Evolutionary conservation across 2,113 vertebrate genomes (phyloP), one percentile per base, ranked within the genome.

Genomic region (Nannospalax galili): DNA sequence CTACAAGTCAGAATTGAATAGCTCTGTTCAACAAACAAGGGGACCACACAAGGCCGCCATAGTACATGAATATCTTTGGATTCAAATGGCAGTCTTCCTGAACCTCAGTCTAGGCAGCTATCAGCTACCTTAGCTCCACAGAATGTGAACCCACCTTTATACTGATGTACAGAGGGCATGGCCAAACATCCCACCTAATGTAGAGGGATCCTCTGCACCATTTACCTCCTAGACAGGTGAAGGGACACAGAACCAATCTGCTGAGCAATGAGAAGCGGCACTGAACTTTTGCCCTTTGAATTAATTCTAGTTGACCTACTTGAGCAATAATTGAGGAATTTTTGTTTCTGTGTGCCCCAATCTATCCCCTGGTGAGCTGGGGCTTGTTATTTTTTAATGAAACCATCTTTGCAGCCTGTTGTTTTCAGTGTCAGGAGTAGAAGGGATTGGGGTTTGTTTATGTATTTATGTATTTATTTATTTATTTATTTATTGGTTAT

Each of bases 231-330:
- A 56, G 88, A 40, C 32, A 73, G 52, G 67, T 1, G 65, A 48
- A 5, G 67, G 67, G 16, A 4, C 70, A 80, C 3, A 40, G 82
- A 78, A 70, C n/a, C 56, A 86, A 45, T 52, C 35, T 75, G 64
- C 45, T 72, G 73, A 92, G 92, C 94, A 81, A 85, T 73, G 80
- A 64, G 58, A 62, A 69, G 97, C 96, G 97, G 80, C 91, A 95
- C 97, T 97, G 97, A 98, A 97, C 98, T 98, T 98, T 99, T 99
- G 99, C 99, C 99, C 99, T 99, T 98, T 98, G 97, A 98, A 99
- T 99, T 99, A 99, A 99, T 98, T 99, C 98, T 98, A 98, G 98
- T 99, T 99, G 99, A 99, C 99, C 99, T 99, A 99, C 98, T 99
- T 99, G 98, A 98, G 98, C 98, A 98, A 95, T 98, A 98, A 98